phyloP scores from a whole-genome alignment of 2,113 vertebrate genomes.

The Tiliqua scincoides region DNA sequence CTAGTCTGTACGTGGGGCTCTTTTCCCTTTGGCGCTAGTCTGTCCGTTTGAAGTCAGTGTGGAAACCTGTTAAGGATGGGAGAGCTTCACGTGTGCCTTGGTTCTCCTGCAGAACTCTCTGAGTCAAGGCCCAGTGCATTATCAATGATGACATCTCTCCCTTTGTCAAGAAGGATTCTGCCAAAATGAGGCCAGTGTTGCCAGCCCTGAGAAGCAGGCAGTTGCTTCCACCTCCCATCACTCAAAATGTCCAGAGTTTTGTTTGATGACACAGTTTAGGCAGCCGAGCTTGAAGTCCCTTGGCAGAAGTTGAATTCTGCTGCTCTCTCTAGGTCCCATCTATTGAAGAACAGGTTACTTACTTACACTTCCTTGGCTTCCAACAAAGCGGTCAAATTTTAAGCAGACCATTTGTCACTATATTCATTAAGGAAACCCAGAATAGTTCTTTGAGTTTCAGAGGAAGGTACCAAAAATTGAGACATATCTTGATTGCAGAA shows the following conservation, averaged over 20 bases:
- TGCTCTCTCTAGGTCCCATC: neutral
- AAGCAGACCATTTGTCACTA: neutral
- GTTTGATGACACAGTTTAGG: neutral
- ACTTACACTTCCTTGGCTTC: neutral
- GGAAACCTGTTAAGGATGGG: neutral
- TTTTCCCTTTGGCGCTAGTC: neutral
- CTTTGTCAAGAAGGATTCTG: too few species aligned
- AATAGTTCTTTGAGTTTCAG: neutral
- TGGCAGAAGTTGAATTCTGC: accelerated
- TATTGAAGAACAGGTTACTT: neutral
- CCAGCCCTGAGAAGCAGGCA: too few species aligned
- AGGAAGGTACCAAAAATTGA: neutral
- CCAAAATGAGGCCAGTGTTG: too few species aligned
- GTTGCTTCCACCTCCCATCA: too few species aligned
- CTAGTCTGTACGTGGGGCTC: accelerated
- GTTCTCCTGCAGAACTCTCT: neutral
- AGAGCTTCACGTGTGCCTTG: too few species aligned
- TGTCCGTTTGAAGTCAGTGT: neutral
- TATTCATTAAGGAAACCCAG: too few species aligned
- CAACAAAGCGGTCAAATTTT: neutral
- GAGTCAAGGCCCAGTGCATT: too few species aligned
- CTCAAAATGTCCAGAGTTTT: too few species aligned
- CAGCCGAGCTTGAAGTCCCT: neutral
- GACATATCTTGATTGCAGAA: neutral
- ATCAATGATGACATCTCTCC: too few species aligned